A percentile compares a stretch with the other conserved stretches of the same genome.
These are phyloP conservation scores for Micronycteris hirsuta DNA, from an alignment of 2,113 vertebrate genomes.

Conservation along the genomic window DNA sequence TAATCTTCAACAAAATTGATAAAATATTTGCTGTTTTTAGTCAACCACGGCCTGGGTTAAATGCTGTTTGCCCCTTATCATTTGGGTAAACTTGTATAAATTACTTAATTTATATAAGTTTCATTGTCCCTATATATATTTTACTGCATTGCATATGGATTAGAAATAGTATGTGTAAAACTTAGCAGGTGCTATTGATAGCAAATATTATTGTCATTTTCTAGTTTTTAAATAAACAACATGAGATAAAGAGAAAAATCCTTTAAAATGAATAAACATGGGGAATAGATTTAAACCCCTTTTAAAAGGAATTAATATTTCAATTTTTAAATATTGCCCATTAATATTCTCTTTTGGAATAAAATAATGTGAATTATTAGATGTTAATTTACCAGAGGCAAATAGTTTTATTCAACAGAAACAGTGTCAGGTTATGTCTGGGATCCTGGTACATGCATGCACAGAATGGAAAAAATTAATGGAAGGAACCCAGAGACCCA, in stretches of 20 bases:
- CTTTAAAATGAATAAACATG: background rate
- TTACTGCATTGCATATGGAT: background rate
- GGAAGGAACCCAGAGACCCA: background rate
- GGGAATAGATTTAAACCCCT: background rate
- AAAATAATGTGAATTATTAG: background rate
- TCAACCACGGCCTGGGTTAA: background rate
- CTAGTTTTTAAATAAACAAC: slow-evolving; percentile 17
- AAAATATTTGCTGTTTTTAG: background rate
- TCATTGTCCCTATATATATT: background rate
- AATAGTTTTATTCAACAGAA: background rate
- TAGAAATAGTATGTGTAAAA: slow-evolving; percentile 11
- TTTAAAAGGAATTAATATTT: slow-evolving; percentile 4
- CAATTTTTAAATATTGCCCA: background rate
- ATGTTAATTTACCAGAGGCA: background rate
- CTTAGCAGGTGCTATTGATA: background rate
- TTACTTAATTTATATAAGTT: background rate
- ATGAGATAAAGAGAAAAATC: background rate
- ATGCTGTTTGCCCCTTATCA: background rate
- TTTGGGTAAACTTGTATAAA: background rate
- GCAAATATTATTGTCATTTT: background rate
- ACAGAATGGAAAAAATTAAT: background rate
- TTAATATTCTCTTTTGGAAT: slow-evolving; percentile 7
- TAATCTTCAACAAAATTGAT: background rate
- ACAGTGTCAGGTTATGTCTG: background rate
- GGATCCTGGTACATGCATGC: background rate